A percentile compares a stretch with the other conserved stretches of the same genome.
These are phyloP conservation scores for Anhinga rufa DNA, from an alignment of 2,113 vertebrate genomes.

Conservation along the genomic window DNA sequence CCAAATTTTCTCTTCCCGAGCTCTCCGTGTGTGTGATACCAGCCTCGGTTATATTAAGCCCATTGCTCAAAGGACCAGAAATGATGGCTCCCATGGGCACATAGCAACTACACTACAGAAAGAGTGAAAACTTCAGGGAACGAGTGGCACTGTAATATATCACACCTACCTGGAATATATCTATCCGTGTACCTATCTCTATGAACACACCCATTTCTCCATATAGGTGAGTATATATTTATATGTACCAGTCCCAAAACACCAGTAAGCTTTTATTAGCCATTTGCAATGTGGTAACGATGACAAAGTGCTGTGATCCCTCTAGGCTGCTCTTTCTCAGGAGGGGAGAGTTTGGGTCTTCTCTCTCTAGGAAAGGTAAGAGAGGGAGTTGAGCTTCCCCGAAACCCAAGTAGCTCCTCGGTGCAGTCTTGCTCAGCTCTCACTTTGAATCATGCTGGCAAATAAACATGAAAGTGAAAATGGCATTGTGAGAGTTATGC, in stretches of 20 bases:
- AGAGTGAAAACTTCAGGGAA: not conserved
- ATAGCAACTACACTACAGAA: not conserved
- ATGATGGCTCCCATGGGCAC: not conserved
- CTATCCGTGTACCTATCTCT: not conserved
- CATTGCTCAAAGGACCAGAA: not conserved
- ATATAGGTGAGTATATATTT: not conserved
- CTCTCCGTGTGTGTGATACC: not conserved
- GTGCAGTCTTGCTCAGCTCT: not conserved
- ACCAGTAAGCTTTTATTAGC: not conserved
- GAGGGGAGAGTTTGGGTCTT: not conserved
- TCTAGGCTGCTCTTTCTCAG: not conserved
- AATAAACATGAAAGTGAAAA: slow-evolving; percentile 54
- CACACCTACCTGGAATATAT: not conserved
- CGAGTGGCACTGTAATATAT: not conserved
- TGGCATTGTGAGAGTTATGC: slow-evolving; percentile 42
- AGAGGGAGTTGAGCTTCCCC: not conserved
- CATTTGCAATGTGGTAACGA: not conserved
- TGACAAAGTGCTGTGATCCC: not conserved
- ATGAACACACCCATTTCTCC: slow-evolving; percentile 13
- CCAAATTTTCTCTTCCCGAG: not conserved
- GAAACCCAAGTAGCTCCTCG: not conserved
- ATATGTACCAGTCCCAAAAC: not conserved
- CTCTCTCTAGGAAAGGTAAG: not conserved
- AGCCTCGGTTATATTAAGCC: not conserved
- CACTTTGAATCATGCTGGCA: not conserved